Conservation (phyloP, 1,140 invertebrate species). For the Bathynomus jamesi region DNA sequence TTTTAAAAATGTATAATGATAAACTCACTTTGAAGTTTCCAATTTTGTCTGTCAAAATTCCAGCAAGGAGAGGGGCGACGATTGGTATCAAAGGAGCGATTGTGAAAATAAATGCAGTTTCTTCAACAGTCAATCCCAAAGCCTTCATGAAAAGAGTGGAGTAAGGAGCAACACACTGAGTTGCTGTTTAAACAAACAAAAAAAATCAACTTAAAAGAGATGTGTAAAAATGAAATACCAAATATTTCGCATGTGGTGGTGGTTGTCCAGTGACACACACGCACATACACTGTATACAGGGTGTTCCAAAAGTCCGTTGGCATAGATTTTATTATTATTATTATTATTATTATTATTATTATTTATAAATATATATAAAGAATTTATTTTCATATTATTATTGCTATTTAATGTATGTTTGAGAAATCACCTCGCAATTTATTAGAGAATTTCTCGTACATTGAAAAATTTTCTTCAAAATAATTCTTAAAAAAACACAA, state of each 20-base stretch:
- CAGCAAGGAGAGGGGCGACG: slow-evolving; percentile 6
- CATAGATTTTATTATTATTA: neutral
- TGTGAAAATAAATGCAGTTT: slow-evolving; percentile 4
- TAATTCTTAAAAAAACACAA: no score
- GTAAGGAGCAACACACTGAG: slow-evolving; percentile 31
- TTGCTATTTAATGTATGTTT: neutral
- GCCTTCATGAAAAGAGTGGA: slow-evolving; percentile 13
- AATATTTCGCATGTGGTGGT: no score
- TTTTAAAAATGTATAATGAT: no score
- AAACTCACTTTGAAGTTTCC: slow-evolving; percentile 7
- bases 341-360: neutral
- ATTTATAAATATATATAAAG: neutral
- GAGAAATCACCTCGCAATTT: no score
- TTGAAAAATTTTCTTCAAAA: no score
- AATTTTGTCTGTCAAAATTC: slow-evolving; percentile 11
- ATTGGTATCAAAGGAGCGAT: slow-evolving; percentile 12
- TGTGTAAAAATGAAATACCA: no score
- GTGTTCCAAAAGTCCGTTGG: no score
- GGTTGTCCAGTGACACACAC: no score
- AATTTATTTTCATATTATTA: neutral
- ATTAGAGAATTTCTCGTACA: no score
- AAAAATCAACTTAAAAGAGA: no score
- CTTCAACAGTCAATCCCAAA: slow-evolving; percentile 2
- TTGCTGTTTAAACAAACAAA: slow-evolving; percentile 12
- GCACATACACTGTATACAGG: no score